Evolutionary conservation across 2,113 vertebrate species (phyloP).

Genomic region (Chaetura pelagica): DNA sequence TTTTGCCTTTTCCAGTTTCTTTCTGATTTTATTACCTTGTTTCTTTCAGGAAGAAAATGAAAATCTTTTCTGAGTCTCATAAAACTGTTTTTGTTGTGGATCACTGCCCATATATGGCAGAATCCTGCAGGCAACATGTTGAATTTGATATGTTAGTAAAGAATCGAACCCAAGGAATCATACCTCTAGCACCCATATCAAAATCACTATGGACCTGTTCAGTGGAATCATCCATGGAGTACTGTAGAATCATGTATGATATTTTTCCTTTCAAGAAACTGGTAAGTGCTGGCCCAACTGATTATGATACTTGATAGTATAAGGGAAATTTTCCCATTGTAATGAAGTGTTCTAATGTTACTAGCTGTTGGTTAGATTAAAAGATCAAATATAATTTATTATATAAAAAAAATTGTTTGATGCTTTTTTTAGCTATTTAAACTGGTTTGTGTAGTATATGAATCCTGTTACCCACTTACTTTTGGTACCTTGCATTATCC

Average conservation of each 20-base stretch:
- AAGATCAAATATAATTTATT: background rate
- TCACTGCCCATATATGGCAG: constrained; percentile 98
- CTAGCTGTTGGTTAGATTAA: background rate
- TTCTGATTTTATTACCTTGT: background rate
- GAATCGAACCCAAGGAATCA: constrained; percentile 92
- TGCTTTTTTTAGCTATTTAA: background rate
- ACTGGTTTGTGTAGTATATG: background rate
- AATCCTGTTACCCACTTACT: background rate
- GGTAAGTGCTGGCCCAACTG: constrained; percentile 73
- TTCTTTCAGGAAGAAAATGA: constrained; percentile 82
- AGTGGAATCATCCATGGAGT: constrained; percentile 98
- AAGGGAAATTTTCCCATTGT: background rate
- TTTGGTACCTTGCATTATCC: background rate
- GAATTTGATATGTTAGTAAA: constrained; percentile 98
- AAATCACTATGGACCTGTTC: constrained; percentile 98
- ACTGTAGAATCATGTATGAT: constrained; percentile 96
- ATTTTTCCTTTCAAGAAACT: constrained; percentile 93
- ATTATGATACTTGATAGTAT: fast-evolving
- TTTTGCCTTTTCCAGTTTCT: background rate
- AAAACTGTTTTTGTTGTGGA: constrained; percentile 99
- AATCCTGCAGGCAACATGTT: constrained; percentile 95
- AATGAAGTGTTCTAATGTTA: background rate
- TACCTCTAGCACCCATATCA: constrained; percentile 94
- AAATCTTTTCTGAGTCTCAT: constrained; percentile 94
- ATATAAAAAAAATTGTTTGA: background rate